A percentile compares a stretch with the other conserved stretches of the same genome.
phyloP scores from a whole-genome alignment of 1,140 invertebrate species.

The Monochamus saltuarius region DNA sequence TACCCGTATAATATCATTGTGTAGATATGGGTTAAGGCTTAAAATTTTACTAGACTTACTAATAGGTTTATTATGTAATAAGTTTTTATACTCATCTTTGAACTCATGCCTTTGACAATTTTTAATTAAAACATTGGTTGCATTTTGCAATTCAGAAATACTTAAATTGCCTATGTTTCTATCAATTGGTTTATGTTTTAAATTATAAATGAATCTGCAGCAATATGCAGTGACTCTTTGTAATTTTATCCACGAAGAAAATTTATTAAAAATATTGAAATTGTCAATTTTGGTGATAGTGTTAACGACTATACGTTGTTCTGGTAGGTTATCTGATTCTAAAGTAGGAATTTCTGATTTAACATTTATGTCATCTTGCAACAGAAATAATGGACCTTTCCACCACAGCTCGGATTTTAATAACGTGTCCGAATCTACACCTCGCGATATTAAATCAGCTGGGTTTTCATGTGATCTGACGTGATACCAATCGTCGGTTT shows the following conservation, averaged over 20 bases:
- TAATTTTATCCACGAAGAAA: slow-evolving; percentile 20
- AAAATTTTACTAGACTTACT: not conserved
- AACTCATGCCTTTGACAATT: no score
- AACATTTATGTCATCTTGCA: not conserved
- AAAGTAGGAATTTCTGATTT: not conserved
- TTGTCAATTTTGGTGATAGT: not conserved
- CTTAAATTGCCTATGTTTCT: not conserved
- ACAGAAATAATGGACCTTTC: slow-evolving; percentile 33
- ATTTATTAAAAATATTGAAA: slow-evolving; percentile 8
- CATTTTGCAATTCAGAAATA: no score
- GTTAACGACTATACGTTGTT: not conserved
- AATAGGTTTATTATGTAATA: no score
- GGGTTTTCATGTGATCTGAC: slow-evolving; percentile 45
- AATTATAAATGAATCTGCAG: slow-evolving; percentile 8
- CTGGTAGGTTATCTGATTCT: not conserved
- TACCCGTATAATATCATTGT: slow-evolving; percentile 49
- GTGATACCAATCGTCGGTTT: slow-evolving; percentile 41
- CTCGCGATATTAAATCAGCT: slow-evolving; percentile 47
- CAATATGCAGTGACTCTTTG: slow-evolving; percentile 11
- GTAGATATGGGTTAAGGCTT: slow-evolving; percentile 48
- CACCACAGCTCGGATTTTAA: slow-evolving; percentile 28
- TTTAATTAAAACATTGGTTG: no score
- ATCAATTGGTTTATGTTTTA: not conserved
- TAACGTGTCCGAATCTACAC: slow-evolving; percentile 20
- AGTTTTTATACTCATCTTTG: no score